A percentile compares a stretch with the other conserved stretches of the same genome.
phyloP scores from a whole-genome alignment of 2,797 vertebrate species.

The Pseudochirops corinnae region DNA sequence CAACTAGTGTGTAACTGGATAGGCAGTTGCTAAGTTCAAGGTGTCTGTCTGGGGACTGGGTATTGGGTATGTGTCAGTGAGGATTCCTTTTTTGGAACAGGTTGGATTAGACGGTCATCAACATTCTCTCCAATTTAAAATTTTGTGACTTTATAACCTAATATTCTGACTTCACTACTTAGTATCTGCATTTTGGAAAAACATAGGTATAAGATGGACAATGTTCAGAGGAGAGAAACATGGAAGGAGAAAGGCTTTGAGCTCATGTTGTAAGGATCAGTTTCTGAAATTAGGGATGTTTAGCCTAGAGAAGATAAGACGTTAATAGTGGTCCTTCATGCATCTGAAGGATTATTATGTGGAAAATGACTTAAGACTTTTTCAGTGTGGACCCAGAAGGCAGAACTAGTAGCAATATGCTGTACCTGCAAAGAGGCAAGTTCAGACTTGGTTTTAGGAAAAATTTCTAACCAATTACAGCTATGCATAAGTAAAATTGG shows the following conservation, averaged over 20 bases:
- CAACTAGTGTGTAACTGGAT: background rate
- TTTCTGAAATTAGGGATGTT: background rate
- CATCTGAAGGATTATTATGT: background rate
- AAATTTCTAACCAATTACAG: background rate
- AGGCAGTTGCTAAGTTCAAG: background rate
- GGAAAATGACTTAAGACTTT: background rate
- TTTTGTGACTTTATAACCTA: background rate
- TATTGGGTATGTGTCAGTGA: background rate
- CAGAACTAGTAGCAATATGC: background rate
- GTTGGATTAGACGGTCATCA: background rate
- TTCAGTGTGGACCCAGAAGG: background rate
- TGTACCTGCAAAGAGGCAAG: background rate
- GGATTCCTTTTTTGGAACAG: background rate
- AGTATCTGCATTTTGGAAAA: background rate
- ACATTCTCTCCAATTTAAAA: background rate
- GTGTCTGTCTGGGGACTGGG: background rate
- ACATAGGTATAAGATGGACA: background rate
- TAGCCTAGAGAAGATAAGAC: background rate
- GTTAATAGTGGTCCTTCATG: background rate
- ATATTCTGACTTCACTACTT: background rate
- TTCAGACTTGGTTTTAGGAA: background rate
- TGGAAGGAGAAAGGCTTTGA: background rate
- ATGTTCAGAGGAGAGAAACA: background rate
- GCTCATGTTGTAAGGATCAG: background rate
- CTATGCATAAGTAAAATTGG: background rate